Evolutionary conservation across 2,113 vertebrate genomes (phyloP).

Genomic region (Cichladusa arquata): DNA sequence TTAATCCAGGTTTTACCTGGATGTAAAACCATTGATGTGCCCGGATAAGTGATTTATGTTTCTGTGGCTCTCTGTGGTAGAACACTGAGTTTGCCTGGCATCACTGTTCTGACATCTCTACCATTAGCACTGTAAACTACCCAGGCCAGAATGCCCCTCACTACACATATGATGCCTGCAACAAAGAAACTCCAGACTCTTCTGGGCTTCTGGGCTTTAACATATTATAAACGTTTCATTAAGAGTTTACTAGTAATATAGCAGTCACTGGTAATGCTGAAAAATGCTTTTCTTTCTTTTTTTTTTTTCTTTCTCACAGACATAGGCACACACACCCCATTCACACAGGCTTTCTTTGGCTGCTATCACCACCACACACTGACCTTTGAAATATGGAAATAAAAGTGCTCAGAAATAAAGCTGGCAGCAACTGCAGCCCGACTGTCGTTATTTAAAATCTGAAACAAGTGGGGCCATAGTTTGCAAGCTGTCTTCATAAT

Average conservation of each 20-base stretch:
- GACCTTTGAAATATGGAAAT: slow-evolving; percentile 81
- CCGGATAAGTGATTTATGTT: background rate
- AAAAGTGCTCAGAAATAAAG: slow-evolving; percentile 78
- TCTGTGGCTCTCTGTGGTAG: background rate
- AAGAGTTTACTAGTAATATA: background rate
- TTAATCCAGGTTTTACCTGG: background rate
- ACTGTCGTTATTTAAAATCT: slow-evolving; percentile 70
- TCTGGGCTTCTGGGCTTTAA: background rate
- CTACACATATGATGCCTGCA: background rate
- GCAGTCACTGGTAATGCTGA: background rate
- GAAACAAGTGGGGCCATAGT: slow-evolving; percentile 76
- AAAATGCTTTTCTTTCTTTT: background rate
- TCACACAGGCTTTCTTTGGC: slow-evolving; percentile 65
- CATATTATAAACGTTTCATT: background rate
- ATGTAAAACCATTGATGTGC: background rate
- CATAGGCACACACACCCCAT: background rate
- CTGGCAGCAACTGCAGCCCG: slow-evolving; percentile 70
- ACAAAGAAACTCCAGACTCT: background rate
- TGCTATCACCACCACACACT: slow-evolving; percentile 50
- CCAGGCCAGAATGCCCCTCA: background rate
- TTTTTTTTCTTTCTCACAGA: background rate
- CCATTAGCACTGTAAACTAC: background rate
- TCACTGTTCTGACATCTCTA: background rate
- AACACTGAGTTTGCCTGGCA: background rate
- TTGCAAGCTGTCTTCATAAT: slow-evolving; percentile 78